A percentile compares a stretch with the other conserved stretches of the same genome.
Conservation (phyloP, 2,888 invertebrate genomes). For the Eurytoma adleriae region DNA sequence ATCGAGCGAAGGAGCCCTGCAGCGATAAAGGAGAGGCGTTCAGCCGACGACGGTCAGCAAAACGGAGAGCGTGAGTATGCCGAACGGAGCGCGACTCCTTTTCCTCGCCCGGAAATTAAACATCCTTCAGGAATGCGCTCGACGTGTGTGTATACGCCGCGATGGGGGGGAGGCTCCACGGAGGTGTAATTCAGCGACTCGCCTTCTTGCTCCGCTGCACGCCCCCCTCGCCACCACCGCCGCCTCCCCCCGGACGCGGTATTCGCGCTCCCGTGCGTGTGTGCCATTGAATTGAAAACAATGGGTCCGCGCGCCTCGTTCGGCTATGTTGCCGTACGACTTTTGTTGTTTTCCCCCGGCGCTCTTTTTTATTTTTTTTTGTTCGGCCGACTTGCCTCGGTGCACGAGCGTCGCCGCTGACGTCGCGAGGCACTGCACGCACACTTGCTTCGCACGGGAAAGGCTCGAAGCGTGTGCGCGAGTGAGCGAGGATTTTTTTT, state of each 20-base stretch:
- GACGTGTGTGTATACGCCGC: neutral
- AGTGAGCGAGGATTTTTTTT: no score
- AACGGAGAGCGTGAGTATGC: slow-evolving; percentile 36
- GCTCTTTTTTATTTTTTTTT: neutral
- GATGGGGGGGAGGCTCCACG: no score
- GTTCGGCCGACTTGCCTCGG: neutral
- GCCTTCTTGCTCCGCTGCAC: neutral
- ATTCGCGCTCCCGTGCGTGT: neutral
- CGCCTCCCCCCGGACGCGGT: neutral
- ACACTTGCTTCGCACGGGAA: neutral
- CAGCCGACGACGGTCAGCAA: slow-evolving; percentile 9
- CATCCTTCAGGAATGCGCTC: slow-evolving; percentile 43
- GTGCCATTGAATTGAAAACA: slow-evolving; percentile 55
- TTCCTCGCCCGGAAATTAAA: slow-evolving; percentile 33
- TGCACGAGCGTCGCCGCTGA: neutral
- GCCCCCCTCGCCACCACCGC: neutral
- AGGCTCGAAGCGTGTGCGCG: no score
- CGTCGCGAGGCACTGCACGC: neutral
- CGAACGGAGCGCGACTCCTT: neutral
- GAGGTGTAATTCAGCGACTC: neutral
- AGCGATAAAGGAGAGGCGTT: neutral
- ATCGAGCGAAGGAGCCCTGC: neutral
- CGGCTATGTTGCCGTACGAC: neutral
- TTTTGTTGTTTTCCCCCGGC: neutral
- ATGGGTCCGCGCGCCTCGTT: slow-evolving; percentile 26